Conservation (phyloP, 1,140 invertebrate species). For the Drosophila pseudoobscura region DNA sequence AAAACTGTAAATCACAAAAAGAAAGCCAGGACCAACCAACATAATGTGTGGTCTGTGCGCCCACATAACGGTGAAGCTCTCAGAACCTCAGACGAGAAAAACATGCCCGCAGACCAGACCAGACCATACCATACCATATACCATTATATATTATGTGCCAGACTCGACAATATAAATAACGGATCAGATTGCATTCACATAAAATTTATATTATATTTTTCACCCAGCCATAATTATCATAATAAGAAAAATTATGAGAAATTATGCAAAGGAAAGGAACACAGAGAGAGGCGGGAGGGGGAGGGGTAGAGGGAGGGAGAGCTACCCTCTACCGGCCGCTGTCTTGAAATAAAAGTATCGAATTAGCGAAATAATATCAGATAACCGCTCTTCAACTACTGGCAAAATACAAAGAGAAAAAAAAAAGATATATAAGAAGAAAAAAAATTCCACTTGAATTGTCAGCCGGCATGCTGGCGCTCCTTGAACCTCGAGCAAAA, state of each 20-base stretch:
- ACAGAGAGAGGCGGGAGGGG: conserved; percentile 26
- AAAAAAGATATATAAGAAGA: conserved; percentile 14
- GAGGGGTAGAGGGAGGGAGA: conserved; percentile 9
- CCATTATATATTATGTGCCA: conserved; percentile 44
- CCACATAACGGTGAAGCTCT: conserved; percentile 69
- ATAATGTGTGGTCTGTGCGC: conserved; percentile 77
- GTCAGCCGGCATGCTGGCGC: conserved; percentile 68
- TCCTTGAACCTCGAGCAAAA: conserved; percentile 16
- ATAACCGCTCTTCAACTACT: conserved; percentile 60
- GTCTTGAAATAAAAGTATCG: conserved; percentile 77
- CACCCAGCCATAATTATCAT: conserved; percentile 65
- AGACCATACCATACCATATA: conserved; percentile 13
- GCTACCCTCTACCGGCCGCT: conserved; percentile 36
- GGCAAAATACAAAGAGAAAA: conserved; percentile 24
- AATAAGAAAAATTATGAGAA: conserved; percentile 70
- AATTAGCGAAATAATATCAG: conserved; percentile 82
- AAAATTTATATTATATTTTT: conserved; percentile 70
- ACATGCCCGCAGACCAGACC: conserved; percentile 50
- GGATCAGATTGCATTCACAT: conserved; percentile 79
- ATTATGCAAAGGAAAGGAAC: conserved; percentile 60
- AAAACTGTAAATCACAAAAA: conserved; percentile 60
- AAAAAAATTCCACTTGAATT: conserved; percentile 71
- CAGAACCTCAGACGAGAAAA: conserved; percentile 10
- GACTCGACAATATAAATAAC: conserved; percentile 58
- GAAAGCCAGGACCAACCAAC: conserved; percentile 39